phyloP scores from a whole-genome alignment of 1,140 invertebrate species.

The Physella acuta region DNA sequence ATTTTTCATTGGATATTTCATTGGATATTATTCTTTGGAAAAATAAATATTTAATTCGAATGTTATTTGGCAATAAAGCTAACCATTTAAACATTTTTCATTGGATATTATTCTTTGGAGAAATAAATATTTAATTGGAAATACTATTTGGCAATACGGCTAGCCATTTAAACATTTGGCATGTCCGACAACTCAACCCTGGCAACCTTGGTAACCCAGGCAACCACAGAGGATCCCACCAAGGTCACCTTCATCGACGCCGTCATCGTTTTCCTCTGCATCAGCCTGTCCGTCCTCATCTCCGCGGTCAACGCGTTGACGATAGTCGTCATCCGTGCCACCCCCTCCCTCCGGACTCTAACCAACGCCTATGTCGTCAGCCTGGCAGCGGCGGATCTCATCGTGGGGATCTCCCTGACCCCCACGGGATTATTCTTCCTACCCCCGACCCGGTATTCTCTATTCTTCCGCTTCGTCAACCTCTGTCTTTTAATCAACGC shows the following conservation, averaged over 20 bases:
- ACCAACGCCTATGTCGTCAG: conserved; percentile 93
- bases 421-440: neutral
- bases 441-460: neutral
- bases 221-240: too few species aligned
- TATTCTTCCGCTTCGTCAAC: neutral
- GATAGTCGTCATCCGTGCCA: conserved; percentile 78
- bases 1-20: too few species aligned
- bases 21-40: too few species aligned
- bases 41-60: too few species aligned
- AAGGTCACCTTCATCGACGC: neutral
- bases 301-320: conserved; percentile 79
- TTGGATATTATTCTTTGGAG: too few species aligned
- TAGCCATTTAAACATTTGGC: too few species aligned
- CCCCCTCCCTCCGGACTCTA: conserved; percentile 79
- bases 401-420: conserved; percentile 59
- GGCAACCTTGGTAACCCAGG: too few species aligned
- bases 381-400: conserved; percentile 84
- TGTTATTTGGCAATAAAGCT: too few species aligned
- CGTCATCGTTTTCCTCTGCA: neutral
- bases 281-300: neutral
- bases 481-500: neutral
- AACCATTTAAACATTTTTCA: too few species aligned
- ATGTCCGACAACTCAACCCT: too few species aligned
- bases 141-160: too few species aligned
- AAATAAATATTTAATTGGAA: too few species aligned